Percentiles rank a stretch among this genome's conserved stretches.
Evolutionary conservation across 2,797 vertebrate genomes (phyloP).

Genomic region (Chaetodon trifasciatus): DNA sequence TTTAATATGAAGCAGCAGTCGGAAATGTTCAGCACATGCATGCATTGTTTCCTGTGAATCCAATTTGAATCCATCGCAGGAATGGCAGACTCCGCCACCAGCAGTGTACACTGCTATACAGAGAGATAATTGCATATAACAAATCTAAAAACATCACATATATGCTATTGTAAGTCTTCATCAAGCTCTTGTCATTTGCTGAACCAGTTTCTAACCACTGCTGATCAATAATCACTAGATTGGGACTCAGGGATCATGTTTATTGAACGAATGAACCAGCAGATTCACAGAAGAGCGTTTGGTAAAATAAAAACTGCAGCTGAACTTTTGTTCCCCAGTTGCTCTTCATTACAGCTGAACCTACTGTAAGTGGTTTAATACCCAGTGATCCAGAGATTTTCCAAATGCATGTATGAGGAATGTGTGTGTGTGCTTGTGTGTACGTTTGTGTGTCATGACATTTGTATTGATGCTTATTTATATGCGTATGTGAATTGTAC

Average conservation of each 20-base stretch:
- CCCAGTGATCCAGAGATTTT: conserved; percentile 12
- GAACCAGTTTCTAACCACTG: not conserved
- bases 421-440: conserved; percentile 22
- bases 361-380: conserved; percentile 17
- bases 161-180: not conserved
- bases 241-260: not conserved
- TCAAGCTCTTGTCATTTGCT: not conserved
- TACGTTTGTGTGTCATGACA: conserved; percentile 10
- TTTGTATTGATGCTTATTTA: not conserved
- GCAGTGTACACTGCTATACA: not conserved
- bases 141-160: not conserved
- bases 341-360: conserved; percentile 18
- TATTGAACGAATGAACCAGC: not conserved
- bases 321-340: conserved; percentile 34
- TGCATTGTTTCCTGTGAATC: not conserved
- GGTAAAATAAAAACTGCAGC: not conserved
- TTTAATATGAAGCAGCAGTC: too few species aligned
- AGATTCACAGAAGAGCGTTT: not conserved
- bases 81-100: not conserved
- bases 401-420: conserved; percentile 1
- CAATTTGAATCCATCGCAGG: not conserved
- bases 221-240: not conserved
- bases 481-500: not conserved
- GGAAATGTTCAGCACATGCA: too few species aligned
- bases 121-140: not conserved